phyloP scores from a whole-genome alignment of 2,113 vertebrate genomes.

The Pantherophis guttatus region DNA sequence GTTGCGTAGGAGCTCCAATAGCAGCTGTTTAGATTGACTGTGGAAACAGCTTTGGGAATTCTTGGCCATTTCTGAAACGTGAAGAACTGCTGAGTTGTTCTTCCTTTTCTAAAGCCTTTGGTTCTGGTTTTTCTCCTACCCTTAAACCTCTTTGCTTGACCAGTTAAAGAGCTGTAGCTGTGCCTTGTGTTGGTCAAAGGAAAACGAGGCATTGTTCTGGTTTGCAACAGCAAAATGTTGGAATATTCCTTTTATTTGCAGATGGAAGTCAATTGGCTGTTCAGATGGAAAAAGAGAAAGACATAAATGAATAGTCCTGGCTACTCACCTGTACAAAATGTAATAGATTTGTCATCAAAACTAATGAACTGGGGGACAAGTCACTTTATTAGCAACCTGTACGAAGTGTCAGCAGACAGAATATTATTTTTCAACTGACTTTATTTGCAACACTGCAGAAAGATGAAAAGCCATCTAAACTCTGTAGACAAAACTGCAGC shows the following conservation, averaged over 20 bases:
- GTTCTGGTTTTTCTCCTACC: background rate
- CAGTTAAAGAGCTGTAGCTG: too few relatives aligned
- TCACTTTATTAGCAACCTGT: background rate
- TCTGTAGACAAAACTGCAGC: background rate
- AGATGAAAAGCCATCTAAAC: background rate
- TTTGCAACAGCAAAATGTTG: background rate
- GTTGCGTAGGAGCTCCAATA: conserved; percentile 21
- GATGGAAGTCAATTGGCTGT: background rate
- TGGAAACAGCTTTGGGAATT: conserved; percentile 39
- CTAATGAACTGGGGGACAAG: too few relatives aligned
- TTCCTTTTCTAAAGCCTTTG: background rate
- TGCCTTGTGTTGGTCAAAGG: background rate
- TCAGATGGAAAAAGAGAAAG: background rate
- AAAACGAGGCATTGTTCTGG: too few relatives aligned
- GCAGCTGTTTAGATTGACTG: conserved; percentile 48
- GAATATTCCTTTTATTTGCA: background rate
- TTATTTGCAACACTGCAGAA: background rate
- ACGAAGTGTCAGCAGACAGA: background rate
- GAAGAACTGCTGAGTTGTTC: conserved; percentile 18
- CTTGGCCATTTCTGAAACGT: conserved; percentile 33
- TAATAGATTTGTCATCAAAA: too few relatives aligned
- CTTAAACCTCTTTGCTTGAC: background rate
- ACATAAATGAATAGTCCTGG: background rate
- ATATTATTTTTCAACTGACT: background rate
- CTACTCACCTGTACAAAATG: background rate